phyloP scores from a whole-genome alignment of 2,797 vertebrate species.

The Falco rusticolus region DNA sequence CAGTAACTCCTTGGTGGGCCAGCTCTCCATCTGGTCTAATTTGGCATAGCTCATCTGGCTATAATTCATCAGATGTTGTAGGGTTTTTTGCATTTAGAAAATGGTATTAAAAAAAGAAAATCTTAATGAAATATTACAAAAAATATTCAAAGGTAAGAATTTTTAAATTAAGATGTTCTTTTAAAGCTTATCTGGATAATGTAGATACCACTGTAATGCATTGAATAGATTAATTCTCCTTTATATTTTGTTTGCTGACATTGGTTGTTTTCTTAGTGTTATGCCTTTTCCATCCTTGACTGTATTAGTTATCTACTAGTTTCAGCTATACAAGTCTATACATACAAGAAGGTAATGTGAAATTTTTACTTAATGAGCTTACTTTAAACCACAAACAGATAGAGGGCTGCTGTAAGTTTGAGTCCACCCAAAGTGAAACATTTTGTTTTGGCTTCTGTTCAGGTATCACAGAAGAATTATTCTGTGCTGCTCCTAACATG shows the following conservation, averaged over 20 bases:
- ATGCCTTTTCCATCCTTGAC: background rate
- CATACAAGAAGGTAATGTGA: background rate
- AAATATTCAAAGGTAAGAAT: background rate
- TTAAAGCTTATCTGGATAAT: background rate
- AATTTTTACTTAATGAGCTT: background rate
- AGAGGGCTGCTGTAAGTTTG: background rate
- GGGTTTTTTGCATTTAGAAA: background rate
- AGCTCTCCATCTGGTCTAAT: constrained; percentile 57
- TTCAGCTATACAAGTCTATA: background rate
- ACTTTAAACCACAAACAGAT: background rate
- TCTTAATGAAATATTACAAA: background rate
- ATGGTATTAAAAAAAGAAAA: background rate
- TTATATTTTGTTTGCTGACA: background rate
- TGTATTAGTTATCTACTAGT: background rate
- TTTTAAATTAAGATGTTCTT: background rate
- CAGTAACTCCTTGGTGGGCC: constrained; percentile 50
- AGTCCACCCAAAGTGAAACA: background rate
- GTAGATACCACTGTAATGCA: background rate
- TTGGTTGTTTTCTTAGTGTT: background rate
- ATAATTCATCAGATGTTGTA: constrained; percentile 28
- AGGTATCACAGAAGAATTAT: background rate
- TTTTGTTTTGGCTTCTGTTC: background rate
- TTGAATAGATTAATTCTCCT: background rate
- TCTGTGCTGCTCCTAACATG: background rate
- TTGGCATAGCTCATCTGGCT: constrained; percentile 49